These are phyloP conservation scores for Pelobates cultripes DNA, from an alignment of 2,797 vertebrate species.

Conservation along the genomic window DNA sequence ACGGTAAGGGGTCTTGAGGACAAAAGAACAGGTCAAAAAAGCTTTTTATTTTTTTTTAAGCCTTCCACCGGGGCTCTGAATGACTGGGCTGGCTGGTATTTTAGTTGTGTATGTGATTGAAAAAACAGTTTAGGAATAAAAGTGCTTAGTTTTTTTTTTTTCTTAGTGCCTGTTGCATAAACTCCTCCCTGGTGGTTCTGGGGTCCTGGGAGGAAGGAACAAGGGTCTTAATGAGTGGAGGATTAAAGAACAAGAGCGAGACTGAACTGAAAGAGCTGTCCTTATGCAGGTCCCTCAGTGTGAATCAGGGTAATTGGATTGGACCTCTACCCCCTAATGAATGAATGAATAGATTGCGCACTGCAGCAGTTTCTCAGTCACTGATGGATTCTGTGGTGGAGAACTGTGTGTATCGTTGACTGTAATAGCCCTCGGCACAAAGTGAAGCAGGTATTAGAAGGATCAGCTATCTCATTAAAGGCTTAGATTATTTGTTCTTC, in stretches of 20 bases:
- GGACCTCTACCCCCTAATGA: slow-evolving; percentile 92
- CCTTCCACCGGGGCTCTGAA: slow-evolving; percentile 32
- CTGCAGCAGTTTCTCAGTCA: slow-evolving; percentile 72
- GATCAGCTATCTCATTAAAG: slow-evolving; percentile 94
- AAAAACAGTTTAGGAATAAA: slow-evolving; percentile 21
- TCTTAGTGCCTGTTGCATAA: slow-evolving; percentile 83
- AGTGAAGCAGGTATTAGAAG: slow-evolving; percentile 84
- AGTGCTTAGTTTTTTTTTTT: slow-evolving; percentile 68
- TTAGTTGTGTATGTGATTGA: slow-evolving; percentile 38
- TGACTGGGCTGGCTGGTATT: slow-evolving; percentile 51
- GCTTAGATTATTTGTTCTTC: slow-evolving; percentile 93
- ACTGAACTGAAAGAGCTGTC: slow-evolving; percentile 84
- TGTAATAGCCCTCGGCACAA: slow-evolving; percentile 79
- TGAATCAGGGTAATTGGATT: slow-evolving; percentile 95
- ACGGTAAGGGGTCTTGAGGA: slow-evolving; percentile 37
- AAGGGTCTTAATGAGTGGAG: slow-evolving; percentile 89
- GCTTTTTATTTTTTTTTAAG: neutral
- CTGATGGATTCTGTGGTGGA: slow-evolving; percentile 67
- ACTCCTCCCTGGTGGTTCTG: slow-evolving; percentile 73
- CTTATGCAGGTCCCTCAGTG: slow-evolving; percentile 89
- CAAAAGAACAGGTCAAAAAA: slow-evolving; percentile 32
- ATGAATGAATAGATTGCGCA: slow-evolving; percentile 82
- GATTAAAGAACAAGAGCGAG: slow-evolving; percentile 72
- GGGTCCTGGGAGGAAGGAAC: slow-evolving; percentile 78
- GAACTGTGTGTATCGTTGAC: slow-evolving; percentile 79